Conservation (phyloP, 2,797 vertebrate genomes). For the Okamejei kenojei region DNA sequence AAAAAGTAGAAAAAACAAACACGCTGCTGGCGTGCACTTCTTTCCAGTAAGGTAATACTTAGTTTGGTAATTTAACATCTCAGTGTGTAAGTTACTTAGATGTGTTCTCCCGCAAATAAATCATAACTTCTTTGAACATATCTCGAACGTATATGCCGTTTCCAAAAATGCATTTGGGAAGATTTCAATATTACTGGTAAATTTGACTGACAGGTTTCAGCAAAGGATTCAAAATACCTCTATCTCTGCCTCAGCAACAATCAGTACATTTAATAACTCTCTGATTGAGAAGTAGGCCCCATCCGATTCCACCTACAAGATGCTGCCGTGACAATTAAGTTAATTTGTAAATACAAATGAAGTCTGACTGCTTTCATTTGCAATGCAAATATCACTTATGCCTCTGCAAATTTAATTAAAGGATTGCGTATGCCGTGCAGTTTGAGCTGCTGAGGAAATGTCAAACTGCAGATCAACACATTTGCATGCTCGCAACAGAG, state of each 20-base stretch:
- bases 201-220: not conserved
- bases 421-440: not conserved
- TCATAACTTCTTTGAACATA: no score
- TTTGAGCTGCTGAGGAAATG: not conserved
- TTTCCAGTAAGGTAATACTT: no score
- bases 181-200: no score
- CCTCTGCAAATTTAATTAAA: slow-evolving; percentile 25
- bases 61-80: no score
- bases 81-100: no score
- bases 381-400: slow-evolving; percentile 12
- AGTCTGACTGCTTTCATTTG: slow-evolving; percentile 19
- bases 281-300: not conserved
- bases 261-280: not conserved
- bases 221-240: not conserved
- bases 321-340: not conserved
- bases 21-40: no score
- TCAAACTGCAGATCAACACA: slow-evolving; percentile 17
- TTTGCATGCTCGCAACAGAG: not conserved
- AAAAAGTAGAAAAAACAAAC: no score
- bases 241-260: not conserved
- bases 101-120: no score
- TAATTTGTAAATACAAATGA: slow-evolving; percentile 35
- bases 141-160: no score
- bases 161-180: no score
- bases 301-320: not conserved